These are phyloP conservation scores for Pipistrellus nathusii DNA, from an alignment of 2,797 vertebrate species.

Conservation along the genomic window DNA sequence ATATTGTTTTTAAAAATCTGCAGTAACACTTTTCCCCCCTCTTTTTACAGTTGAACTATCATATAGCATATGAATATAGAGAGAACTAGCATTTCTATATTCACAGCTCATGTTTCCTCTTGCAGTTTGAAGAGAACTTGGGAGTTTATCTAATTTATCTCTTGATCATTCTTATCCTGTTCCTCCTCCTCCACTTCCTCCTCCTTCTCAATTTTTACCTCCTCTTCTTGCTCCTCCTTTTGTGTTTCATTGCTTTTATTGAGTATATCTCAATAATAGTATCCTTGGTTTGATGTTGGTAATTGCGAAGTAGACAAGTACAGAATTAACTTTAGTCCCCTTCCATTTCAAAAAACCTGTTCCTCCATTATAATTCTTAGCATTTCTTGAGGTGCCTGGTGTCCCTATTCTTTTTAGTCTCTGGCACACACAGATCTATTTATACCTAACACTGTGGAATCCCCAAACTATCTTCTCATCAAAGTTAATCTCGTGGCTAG, in stretches of 20 bases:
- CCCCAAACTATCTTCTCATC: neutral
- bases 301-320: neutral
- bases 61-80: too few species aligned
- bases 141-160: neutral
- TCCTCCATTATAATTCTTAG: neutral
- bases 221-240: neutral
- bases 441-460: neutral
- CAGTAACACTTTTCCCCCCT: neutral
- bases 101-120: conserved; percentile 8
- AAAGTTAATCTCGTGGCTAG: neutral
- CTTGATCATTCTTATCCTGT: neutral
- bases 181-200: neutral
- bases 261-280: neutral
- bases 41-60: neutral
- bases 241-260: conserved; percentile 8
- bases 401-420: neutral
- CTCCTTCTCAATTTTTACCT: neutral
- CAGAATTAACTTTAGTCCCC: neutral
- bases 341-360: neutral
- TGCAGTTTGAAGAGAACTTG: neutral
- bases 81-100: neutral
- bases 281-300: neutral
- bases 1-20: conserved; percentile 26
- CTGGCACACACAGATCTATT: neutral
- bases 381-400: neutral